Conservation (phyloP, 2,113 vertebrate species). For the Myiagra hebetior region DNA sequence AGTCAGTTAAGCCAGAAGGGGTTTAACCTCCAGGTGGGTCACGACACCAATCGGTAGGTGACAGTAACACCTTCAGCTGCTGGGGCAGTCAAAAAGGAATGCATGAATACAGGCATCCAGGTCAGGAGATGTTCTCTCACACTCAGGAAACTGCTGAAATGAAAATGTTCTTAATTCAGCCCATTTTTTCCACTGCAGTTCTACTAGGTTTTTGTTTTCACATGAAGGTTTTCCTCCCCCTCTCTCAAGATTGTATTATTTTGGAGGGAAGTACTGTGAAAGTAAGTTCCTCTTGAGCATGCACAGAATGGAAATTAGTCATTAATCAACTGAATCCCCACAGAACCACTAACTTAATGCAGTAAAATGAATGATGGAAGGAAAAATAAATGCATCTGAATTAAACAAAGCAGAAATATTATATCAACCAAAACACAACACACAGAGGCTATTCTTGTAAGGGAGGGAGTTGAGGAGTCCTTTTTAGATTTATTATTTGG, state of each 20-base stretch:
- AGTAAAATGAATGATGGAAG: slow-evolving; percentile 52
- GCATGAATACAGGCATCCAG: neutral
- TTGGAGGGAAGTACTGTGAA: neutral
- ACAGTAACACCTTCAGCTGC: neutral
- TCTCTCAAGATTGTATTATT: neutral
- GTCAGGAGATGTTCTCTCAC: neutral
- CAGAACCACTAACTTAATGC: slow-evolving; percentile 44
- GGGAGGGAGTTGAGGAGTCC: neutral
- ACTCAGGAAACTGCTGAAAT: neutral
- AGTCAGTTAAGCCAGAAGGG: neutral
- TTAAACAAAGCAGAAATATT: slow-evolving; percentile 37
- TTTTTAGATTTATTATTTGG: slow-evolving; percentile 61
- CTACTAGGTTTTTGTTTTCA: neutral
- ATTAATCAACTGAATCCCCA: slow-evolving; percentile 56
- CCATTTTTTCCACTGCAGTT: neutral
- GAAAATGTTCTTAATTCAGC: neutral
- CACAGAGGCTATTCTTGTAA: neutral
- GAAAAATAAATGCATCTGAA: slow-evolving; percentile 51
- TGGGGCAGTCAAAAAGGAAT: neutral
- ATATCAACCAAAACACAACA: slow-evolving; percentile 11
- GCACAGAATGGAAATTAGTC: slow-evolving; percentile 48
- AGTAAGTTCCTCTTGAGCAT: neutral
- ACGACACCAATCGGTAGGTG: fast-evolving
- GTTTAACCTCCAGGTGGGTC: neutral
- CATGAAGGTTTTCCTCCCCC: neutral